A percentile compares a stretch with the other conserved stretches of the same genome.
Evolutionary conservation across 2,797 vertebrate species (phyloP).

Genomic region (Melanotaenia maccullochi): DNA sequence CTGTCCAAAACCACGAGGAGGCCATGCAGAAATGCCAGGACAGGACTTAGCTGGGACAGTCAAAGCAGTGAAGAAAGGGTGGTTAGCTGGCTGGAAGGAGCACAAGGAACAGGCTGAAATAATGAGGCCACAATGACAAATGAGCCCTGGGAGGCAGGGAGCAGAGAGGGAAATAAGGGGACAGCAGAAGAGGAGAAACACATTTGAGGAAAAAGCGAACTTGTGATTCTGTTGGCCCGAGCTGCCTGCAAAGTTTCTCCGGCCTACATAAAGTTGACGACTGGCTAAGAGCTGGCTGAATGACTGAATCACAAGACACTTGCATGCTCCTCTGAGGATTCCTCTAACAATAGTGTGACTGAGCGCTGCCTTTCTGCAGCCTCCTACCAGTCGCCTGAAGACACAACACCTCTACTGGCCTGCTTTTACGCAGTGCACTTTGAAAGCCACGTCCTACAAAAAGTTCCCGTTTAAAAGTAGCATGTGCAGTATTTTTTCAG

Average conservation of each 20-base stretch:
- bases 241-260: slow-evolving; percentile 66
- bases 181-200: slow-evolving; percentile 44
- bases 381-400: slow-evolving; percentile 30
- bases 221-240: slow-evolving; percentile 55
- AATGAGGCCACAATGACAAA: slow-evolving; percentile 86
- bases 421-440: slow-evolving; percentile 73
- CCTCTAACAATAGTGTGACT: slow-evolving; percentile 46
- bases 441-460: slow-evolving; percentile 59
- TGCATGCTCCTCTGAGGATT: slow-evolving; percentile 60
- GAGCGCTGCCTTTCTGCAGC: slow-evolving; percentile 30
- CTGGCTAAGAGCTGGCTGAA: slow-evolving; percentile 35
- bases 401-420: slow-evolving; percentile 60
- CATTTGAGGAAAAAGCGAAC: slow-evolving; percentile 49
- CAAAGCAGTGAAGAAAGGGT: slow-evolving; percentile 47
- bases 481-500: slow-evolving; percentile 17
- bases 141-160: slow-evolving; percentile 77
- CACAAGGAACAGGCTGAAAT: slow-evolving; percentile 79
- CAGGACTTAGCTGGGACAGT: slow-evolving; percentile 44
- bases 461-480: slow-evolving; percentile 50
- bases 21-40: slow-evolving; percentile 41
- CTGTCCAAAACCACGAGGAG: slow-evolving; percentile 42
- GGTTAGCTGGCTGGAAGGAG: slow-evolving; percentile 70
- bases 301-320: slow-evolving; percentile 62
- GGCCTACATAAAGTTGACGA: slow-evolving; percentile 78
- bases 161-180: slow-evolving; percentile 48